phyloP scores from a whole-genome alignment of 2,113 vertebrate species.

The Aegypius monachus region DNA sequence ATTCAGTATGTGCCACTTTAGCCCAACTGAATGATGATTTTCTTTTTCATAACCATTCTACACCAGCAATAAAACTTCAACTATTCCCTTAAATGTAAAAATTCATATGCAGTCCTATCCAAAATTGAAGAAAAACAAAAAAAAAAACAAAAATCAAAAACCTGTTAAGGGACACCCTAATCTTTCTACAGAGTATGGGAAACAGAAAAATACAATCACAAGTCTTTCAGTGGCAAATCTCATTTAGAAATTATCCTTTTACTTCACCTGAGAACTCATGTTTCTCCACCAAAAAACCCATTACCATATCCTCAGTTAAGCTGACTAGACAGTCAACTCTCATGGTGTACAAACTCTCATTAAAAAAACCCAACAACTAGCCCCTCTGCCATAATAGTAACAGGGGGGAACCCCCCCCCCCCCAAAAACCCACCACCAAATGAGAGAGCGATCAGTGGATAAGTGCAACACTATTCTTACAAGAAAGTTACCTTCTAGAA shows the following conservation, averaged over 20 bases:
- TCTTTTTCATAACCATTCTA: neutral
- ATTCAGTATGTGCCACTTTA: neutral
- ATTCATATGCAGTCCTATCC: neutral
- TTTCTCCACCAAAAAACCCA: neutral
- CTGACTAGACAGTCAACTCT: neutral
- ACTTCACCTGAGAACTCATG: neutral
- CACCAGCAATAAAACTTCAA: neutral
- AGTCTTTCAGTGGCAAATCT: neutral
- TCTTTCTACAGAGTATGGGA: neutral
- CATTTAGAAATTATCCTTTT: neutral
- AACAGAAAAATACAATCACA: neutral
- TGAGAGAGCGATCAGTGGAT: rapidly evolving
- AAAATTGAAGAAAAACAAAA: neutral
- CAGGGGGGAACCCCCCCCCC: too few species aligned
- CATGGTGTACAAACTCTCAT: neutral
- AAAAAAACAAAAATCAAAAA: neutral
- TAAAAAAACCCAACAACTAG: neutral
- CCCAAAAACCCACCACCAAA: neutral
- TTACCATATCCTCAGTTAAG: neutral
- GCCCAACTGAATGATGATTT: neutral
- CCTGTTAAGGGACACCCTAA: neutral
- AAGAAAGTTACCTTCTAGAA: neutral
- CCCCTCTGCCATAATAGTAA: neutral
- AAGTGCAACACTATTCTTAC: neutral
- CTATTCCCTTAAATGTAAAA: neutral